Percentiles rank a stretch among this genome's conserved stretches.
These are phyloP conservation scores for Dromiciops gliroides DNA, from an alignment of 2,113 vertebrate species.

Conservation along the genomic window DNA sequence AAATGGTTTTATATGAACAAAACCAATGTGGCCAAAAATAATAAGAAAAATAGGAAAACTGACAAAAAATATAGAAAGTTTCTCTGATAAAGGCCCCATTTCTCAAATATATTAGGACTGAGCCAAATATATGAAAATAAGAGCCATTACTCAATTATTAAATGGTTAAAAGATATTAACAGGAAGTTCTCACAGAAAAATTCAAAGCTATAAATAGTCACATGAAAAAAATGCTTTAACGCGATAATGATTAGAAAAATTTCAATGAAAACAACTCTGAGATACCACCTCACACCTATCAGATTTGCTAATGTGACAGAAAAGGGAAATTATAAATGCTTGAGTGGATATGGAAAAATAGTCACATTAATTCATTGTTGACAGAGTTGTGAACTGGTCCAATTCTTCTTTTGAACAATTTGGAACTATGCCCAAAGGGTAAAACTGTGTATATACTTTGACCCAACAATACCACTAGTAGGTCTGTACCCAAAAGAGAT, in stretches of 20 bases:
- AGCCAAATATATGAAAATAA: background rate
- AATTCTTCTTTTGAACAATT: background rate
- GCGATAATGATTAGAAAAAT: background rate
- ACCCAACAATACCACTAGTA: too few relatives aligned
- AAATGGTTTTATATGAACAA: too few relatives aligned
- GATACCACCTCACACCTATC: background rate
- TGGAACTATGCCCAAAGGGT: background rate
- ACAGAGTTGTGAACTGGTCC: background rate
- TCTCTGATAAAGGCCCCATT: background rate
- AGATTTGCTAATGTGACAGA: background rate
- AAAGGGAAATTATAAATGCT: background rate
- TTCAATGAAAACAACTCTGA: background rate
- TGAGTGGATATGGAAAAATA: background rate
- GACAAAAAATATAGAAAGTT: background rate
- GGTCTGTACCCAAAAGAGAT: too few relatives aligned
- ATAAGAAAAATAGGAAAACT: background rate
- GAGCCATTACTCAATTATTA: background rate
- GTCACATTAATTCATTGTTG: background rate
- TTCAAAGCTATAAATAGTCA: background rate
- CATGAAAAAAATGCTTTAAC: background rate
- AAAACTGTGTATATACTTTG: background rate
- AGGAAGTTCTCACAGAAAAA: background rate
- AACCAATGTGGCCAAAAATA: background rate
- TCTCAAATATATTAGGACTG: background rate
- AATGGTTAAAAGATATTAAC: background rate